These are phyloP conservation scores for Argopecten irradians DNA, from an alignment of 1,140 invertebrate species.

Conservation along the genomic window DNA sequence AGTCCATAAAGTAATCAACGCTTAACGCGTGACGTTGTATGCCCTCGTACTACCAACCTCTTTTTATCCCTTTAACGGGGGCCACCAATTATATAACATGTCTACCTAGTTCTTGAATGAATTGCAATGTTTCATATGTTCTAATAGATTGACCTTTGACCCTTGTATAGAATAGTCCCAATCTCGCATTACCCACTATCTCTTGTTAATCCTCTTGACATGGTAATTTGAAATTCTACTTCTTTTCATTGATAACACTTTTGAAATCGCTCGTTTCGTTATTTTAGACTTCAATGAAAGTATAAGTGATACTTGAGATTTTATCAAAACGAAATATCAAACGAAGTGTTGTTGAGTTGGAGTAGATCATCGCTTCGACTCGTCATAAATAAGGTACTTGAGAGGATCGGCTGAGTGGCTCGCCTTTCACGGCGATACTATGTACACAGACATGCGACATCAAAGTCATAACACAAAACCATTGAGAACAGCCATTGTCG, in stretches of 20 bases:
- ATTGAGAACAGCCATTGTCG: background rate
- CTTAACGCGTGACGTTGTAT: background rate
- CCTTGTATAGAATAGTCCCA: background rate
- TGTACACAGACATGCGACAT: constrained; percentile 14
- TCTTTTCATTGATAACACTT: constrained; percentile 23
- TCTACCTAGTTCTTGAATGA: background rate
- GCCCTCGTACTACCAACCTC: background rate
- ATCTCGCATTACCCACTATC: background rate
- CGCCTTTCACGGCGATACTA: background rate
- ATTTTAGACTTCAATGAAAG: constrained; percentile 18
- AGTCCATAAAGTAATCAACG: background rate
- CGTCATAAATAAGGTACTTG: constrained; percentile 16
- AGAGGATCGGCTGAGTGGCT: background rate
- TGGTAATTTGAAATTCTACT: constrained; percentile 4
- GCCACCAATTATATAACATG: constrained; percentile 11
- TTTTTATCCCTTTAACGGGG: background rate
- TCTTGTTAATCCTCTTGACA: background rate
- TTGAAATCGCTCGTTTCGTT: constrained; percentile 9
- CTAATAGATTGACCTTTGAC: constrained; percentile 3
- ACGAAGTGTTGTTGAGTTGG: background rate
- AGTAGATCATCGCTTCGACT: background rate
- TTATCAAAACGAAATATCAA: constrained; percentile 19
- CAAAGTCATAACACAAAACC: constrained; percentile 17
- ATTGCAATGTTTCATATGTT: background rate
- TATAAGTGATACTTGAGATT: constrained; percentile 12